Percentiles rank a stretch among this genome's conserved stretches.
These are phyloP conservation scores for Notolabrus celidotus DNA, from an alignment of 2,797 vertebrate genomes.

Conservation along the genomic window DNA sequence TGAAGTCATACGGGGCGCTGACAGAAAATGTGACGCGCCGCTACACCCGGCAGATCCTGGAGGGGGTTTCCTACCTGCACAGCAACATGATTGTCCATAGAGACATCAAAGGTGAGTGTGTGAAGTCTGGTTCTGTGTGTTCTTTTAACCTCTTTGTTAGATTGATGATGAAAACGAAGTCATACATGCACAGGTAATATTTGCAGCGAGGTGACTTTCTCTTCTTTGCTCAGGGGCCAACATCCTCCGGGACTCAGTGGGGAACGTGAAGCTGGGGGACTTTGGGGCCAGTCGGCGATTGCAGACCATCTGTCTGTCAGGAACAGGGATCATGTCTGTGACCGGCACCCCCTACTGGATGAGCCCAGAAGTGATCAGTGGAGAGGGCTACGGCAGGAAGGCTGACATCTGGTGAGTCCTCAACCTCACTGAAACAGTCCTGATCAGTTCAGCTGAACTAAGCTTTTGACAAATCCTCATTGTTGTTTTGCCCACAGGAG, in stretches of 20 bases:
- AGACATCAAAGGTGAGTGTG: slow-evolving; percentile 96
- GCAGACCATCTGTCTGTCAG: slow-evolving; percentile 98
- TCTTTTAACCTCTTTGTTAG: no score
- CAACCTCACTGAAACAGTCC: no score
- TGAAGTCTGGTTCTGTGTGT: no score
- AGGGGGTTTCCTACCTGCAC: slow-evolving; percentile 98
- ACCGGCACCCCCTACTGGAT: slow-evolving; percentile 99
- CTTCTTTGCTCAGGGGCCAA: slow-evolving; percentile 89
- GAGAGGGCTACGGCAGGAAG: slow-evolving; percentile 98
- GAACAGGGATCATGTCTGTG: slow-evolving; percentile 97
- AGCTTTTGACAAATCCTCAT: neutral
- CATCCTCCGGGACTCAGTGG: slow-evolving; percentile 95
- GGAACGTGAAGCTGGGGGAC: slow-evolving; percentile 97
- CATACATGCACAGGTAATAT: no score
- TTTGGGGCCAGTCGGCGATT: slow-evolving; percentile 97
- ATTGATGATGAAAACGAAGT: no score
- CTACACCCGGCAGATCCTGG: slow-evolving; percentile 97
- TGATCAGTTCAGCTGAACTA: no score
- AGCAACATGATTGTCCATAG: slow-evolving; percentile 99
- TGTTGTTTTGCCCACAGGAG: slow-evolving; percentile 84
- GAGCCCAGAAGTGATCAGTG: slow-evolving; percentile 99
- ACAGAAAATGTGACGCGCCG: slow-evolving; percentile 98
- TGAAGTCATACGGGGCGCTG: slow-evolving; percentile 96
- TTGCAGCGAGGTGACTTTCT: neutral
- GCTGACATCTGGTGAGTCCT: slow-evolving; percentile 95